A percentile compares a stretch with the other conserved stretches of the same genome.
Evolutionary conservation across 2,797 vertebrate genomes (phyloP).

Genomic region (Pogoniulus pusillus): DNA sequence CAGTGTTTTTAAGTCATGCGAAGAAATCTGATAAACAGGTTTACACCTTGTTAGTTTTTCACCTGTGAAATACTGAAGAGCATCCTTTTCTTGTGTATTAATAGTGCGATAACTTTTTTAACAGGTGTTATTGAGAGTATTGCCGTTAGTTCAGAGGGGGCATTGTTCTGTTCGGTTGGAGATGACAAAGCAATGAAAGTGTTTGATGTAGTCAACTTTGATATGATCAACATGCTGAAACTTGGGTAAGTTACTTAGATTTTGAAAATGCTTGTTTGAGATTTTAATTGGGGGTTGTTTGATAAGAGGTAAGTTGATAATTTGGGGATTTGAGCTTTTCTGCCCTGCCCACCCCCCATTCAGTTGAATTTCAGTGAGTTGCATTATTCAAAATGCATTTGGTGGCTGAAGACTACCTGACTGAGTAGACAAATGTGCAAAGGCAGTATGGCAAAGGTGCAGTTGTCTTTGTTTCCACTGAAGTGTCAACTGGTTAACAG

Average conservation of each 20-base stretch:
- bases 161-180: slow-evolving; percentile 93
- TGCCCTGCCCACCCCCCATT: neutral
- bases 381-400: neutral
- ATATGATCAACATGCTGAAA: slow-evolving; percentile 99
- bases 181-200: slow-evolving; percentile 99
- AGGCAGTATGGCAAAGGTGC: neutral
- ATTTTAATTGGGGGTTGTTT: neutral
- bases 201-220: slow-evolving; percentile 98
- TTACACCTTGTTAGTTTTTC: neutral
- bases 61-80: neutral
- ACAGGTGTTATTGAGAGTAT: slow-evolving; percentile 93
- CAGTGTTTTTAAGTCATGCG: neutral
- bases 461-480: neutral
- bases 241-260: slow-evolving; percentile 84
- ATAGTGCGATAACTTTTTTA: neutral
- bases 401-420: neutral
- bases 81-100: neutral
- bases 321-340: neutral
- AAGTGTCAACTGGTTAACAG: neutral
- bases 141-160: slow-evolving; percentile 91
- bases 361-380: neutral
- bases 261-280: neutral
- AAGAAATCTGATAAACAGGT: neutral
- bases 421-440: neutral
- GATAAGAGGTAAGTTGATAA: neutral